These are phyloP conservation scores for Dasypogon diadema DNA, from an alignment of 2,888 invertebrate genomes.

Conservation along the genomic window DNA sequence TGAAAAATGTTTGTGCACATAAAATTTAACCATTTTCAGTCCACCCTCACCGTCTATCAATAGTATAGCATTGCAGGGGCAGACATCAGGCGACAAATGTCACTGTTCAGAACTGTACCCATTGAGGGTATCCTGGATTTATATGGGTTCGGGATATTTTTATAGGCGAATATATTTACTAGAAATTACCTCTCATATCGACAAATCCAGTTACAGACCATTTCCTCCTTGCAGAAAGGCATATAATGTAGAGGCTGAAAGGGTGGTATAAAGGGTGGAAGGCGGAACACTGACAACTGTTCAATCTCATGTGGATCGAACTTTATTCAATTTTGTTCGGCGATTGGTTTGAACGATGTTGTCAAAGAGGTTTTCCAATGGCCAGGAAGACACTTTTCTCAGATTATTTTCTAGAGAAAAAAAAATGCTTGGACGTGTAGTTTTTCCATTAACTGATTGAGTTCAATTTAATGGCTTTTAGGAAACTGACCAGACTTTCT, in stretches of 20 bases:
- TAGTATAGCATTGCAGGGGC: background rate
- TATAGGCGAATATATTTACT: slow-evolving; percentile 50
- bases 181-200: slow-evolving; percentile 50
- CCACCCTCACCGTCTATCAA: background rate
- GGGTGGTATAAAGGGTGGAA: background rate
- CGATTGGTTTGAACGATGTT: slow-evolving; percentile 42
- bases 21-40: slow-evolving; percentile 25
- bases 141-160: slow-evolving; percentile 48
- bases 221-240: slow-evolving; percentile 9
- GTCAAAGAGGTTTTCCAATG: slow-evolving; percentile 23
- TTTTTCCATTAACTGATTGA: slow-evolving; percentile 49
- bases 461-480: background rate
- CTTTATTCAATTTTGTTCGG: slow-evolving; percentile 42
- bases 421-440: slow-evolving; percentile 2
- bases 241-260: background rate
- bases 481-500: background rate
- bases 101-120: background rate
- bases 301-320: slow-evolving; percentile 42
- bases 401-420: background rate
- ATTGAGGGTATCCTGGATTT: slow-evolving; percentile 43
- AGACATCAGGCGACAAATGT: slow-evolving; percentile 15
- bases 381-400: slow-evolving; percentile 44
- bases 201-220: slow-evolving; percentile 49
- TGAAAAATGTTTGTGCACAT: slow-evolving; percentile 48
- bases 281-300: slow-evolving; percentile 21